Base-by-base conservation (phyloP, 2,888 invertebrate genomes). In the Parnassius smintheus region DNA sequence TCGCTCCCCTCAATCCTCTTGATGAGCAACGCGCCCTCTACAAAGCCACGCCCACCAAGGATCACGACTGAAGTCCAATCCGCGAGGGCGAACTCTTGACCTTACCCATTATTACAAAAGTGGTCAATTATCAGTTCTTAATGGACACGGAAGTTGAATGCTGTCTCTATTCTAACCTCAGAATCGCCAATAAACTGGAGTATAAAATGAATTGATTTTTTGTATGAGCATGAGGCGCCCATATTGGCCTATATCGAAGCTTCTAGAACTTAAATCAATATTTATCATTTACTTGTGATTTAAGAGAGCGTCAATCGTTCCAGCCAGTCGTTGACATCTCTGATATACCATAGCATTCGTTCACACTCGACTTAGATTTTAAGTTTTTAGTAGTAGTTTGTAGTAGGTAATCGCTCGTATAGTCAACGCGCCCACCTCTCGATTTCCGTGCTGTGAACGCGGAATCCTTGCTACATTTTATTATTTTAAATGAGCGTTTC, bases 401-500 rank as follows among this genome's bases (percentile, higher is more conserved):
- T n/a, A n/a, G n/a, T n/a, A n/a, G 76, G 65, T 77, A 76, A 76
- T 76, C 74, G 71, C 81, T 83, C 80, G 67, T 83, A 73, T 88
- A 88, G 88, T 88, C 88, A 88, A 80, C 81, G 78, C 82, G 80
- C 90, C 90, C 89, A 89, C 90, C 88, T 88, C 75, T 77, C 72
- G 79, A 79, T 78, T 80, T 82, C 75, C 78, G 73, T 49, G 9
- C 42, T 11, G n/a, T 57, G 49, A 12, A n/a, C 52, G 52, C 10
- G 52, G 12, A 35, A 11, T 35, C 52, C 12, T 13, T 13, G 11
- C 18, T 42, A 50, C 42, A 7, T 57, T 57, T 42, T 50, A 50
- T 59, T 81, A 75, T 77, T 75, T 78, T 78, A 79, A 76, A 78
- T 66, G 62, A 53, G 64, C 13, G 2, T 45, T 41, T 58, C 9